Percentiles rank a stretch among this genome's conserved stretches.
phyloP scores from a whole-genome alignment of 2,797 vertebrate genomes.

The Anableps anableps region DNA sequence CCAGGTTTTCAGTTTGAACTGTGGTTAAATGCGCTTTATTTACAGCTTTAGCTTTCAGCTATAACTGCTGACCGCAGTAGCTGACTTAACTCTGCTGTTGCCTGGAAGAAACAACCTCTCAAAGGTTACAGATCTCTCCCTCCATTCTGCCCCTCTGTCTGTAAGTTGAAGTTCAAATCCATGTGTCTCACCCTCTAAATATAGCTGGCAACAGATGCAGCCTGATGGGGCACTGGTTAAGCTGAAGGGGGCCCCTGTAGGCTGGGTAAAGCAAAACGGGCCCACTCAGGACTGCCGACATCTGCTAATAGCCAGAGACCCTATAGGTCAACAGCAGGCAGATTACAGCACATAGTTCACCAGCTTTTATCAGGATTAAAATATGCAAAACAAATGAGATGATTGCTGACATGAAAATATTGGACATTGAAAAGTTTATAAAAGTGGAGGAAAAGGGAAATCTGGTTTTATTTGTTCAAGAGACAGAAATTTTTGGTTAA shows the following conservation, averaged over 20 bases:
- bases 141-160: conserved; percentile 52
- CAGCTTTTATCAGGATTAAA: conserved; percentile 1
- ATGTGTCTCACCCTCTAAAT: conserved; percentile 79
- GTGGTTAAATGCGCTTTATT: conserved; percentile 51
- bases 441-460: not conserved
- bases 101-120: conserved; percentile 51
- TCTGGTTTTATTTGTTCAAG: not conserved
- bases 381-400: not conserved
- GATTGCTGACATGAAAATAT: not conserved
- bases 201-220: conserved; percentile 81
- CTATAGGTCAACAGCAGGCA: conserved; percentile 51
- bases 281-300: conserved; percentile 48
- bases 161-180: conserved; percentile 75
- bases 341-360: conserved; percentile 29
- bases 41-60: conserved; percentile 50
- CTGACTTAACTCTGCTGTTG: conserved; percentile 56
- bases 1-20: conserved; percentile 40
- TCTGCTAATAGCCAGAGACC: conserved; percentile 47
- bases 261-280: conserved; percentile 51
- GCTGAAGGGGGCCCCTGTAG: conserved; percentile 50
- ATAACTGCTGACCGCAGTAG: conserved; percentile 44
- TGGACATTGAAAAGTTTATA: not conserved
- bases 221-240: conserved; percentile 66
- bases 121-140: conserved; percentile 67
- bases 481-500: not conserved